Conservation (phyloP, 2,888 invertebrate species). For the Parelbella ahira region DNA sequence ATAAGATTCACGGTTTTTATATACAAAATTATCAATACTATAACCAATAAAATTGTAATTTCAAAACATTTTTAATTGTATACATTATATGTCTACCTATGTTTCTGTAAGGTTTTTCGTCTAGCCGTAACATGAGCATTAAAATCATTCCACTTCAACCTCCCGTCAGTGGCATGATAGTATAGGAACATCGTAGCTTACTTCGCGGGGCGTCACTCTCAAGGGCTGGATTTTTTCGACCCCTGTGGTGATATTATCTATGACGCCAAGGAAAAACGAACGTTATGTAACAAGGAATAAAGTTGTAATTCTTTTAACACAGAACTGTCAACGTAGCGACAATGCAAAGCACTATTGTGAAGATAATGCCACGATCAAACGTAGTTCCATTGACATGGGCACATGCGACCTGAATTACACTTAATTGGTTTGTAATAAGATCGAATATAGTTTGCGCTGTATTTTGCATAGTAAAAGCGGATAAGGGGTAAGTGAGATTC, state of each 20-base stretch:
- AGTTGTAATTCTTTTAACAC: constrained; percentile 39
- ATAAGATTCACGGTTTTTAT: too few relatives aligned
- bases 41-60: too few relatives aligned
- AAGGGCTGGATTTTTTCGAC: constrained; percentile 71
- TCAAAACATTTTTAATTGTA: too few relatives aligned
- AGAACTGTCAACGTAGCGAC: constrained; percentile 66
- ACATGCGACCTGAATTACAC: constrained; percentile 31
- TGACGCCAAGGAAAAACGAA: constrained; percentile 38
- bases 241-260: constrained; percentile 69
- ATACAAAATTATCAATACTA: too few relatives aligned
- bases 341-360: constrained; percentile 74
- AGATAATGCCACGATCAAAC: constrained; percentile 77
- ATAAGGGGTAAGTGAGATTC: constrained; percentile 73
- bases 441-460: constrained; percentile 32
- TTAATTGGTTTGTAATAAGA: constrained; percentile 32
- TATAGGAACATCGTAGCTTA: constrained; percentile 75
- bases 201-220: constrained; percentile 77
- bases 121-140: constrained; percentile 11
- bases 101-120: too few relatives aligned
- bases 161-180: constrained; percentile 50
- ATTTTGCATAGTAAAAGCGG: constrained; percentile 40
- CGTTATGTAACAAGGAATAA: constrained; percentile 42
- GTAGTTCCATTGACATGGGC: constrained; percentile 59
- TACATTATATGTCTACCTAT: too few relatives aligned
- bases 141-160: constrained; percentile 23